These are phyloP conservation scores for Emberiza fucata DNA, from an alignment of 2,113 vertebrate genomes.

Conservation along the genomic window DNA sequence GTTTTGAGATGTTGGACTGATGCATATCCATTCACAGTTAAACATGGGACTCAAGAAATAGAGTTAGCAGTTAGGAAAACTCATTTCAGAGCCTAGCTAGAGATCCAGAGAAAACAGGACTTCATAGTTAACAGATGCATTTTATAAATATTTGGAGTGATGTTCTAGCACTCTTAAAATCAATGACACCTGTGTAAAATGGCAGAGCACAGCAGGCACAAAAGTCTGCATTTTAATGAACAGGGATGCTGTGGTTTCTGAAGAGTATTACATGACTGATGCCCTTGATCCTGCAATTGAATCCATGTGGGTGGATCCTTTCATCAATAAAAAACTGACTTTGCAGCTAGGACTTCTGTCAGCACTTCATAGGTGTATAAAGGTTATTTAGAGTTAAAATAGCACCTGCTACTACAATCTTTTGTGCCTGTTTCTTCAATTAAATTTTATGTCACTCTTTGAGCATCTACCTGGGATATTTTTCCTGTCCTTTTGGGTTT, in stretches of 20 bases:
- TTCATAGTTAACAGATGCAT: conserved; percentile 44
- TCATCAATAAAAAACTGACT: conserved; percentile 25
- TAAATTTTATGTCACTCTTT: background rate
- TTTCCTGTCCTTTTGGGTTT: background rate
- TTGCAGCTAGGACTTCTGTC: conserved; percentile 18
- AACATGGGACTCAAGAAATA: background rate
- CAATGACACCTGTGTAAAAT: conserved; percentile 52
- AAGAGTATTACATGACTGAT: conserved; percentile 53
- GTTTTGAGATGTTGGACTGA: background rate
- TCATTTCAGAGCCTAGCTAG: background rate
- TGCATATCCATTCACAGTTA: background rate
- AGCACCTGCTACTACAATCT: conserved; percentile 16
- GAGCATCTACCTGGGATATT: background rate
- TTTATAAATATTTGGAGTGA: conserved; percentile 56
- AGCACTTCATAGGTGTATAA: conserved; percentile 35
- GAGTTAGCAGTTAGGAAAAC: background rate
- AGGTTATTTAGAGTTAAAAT: conserved; percentile 45
- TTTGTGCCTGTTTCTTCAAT: background rate
- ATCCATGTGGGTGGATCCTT: conserved; percentile 60
- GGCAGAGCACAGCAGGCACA: conserved; percentile 40
- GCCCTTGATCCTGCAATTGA: conserved; percentile 60
- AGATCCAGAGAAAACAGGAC: conserved; percentile 33
- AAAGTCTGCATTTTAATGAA: conserved; percentile 51
- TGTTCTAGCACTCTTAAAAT: conserved; percentile 53
- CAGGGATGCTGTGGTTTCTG: conserved; percentile 33